These are phyloP conservation scores for Harmothoe impar DNA, from an alignment of 2,888 invertebrate genomes.

Conservation along the genomic window DNA sequence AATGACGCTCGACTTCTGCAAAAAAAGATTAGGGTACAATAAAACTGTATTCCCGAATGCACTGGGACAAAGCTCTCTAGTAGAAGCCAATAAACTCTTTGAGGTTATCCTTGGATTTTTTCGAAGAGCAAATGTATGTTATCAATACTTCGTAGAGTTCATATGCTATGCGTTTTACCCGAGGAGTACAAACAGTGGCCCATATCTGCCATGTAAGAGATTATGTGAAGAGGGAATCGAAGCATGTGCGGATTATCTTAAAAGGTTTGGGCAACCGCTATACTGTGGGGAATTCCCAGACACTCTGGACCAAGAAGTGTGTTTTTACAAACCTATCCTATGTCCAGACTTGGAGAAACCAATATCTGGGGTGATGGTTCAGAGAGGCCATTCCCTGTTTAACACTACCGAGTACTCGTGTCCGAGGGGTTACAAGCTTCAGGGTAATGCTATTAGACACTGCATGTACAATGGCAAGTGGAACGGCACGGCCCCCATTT, in stretches of 20 bases:
- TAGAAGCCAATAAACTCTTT: not conserved
- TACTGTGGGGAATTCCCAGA: not conserved
- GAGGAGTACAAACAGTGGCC: not conserved
- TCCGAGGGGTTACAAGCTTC: not conserved
- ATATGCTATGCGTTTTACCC: not conserved
- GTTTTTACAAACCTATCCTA: not conserved
- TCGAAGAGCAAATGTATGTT: not conserved
- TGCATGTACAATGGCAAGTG: not conserved
- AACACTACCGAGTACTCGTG: not conserved
- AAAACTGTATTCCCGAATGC: constrained; percentile 17
- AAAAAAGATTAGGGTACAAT: too few species aligned
- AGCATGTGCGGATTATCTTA: not conserved
- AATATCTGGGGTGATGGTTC: not conserved
- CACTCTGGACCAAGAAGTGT: not conserved
- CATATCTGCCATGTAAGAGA: not conserved
- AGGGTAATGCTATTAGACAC: not conserved
- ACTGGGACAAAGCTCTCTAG: not conserved
- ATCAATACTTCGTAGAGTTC: not conserved
- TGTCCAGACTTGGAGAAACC: not conserved
- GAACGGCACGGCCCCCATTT: not conserved
- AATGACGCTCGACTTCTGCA: not conserved
- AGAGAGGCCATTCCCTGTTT: not conserved
- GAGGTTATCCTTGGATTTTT: not conserved
- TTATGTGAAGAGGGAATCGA: not conserved
- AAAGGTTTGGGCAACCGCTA: not conserved